These are phyloP conservation scores for Geotrupes spiniger DNA, from an alignment of 2,888 invertebrate genomes.

Conservation along the genomic window DNA sequence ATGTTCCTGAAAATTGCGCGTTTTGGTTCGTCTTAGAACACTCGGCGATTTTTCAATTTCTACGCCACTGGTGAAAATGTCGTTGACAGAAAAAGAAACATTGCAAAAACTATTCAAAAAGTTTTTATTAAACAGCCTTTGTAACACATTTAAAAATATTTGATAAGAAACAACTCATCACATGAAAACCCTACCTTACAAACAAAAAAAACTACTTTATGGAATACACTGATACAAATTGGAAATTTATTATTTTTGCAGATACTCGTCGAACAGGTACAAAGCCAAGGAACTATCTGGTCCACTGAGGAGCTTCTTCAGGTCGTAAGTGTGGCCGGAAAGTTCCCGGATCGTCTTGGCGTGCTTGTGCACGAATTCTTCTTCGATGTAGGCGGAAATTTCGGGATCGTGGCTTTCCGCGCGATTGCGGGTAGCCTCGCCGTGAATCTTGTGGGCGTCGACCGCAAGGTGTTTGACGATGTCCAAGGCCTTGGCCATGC, in stretches of 20 bases:
- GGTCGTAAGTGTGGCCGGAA: constrained; percentile 71
- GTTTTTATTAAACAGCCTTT: constrained; percentile 14
- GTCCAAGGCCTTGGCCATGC: constrained; percentile 73
- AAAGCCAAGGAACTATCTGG: constrained; percentile 64
- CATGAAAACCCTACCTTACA: constrained; percentile 6
- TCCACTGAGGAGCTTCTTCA: constrained; percentile 62
- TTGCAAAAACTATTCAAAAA: neutral
- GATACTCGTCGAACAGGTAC: constrained; percentile 73
- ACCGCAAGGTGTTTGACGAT: constrained; percentile 69
- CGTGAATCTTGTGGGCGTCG: constrained; percentile 67
- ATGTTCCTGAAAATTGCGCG: no score
- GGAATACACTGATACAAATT: constrained; percentile 1
- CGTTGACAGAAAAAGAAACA: neutral
- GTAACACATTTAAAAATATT: constrained; percentile 8
- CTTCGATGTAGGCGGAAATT: constrained; percentile 72
- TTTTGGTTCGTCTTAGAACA: no score
- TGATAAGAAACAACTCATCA: constrained; percentile 2
- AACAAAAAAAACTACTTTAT: constrained; percentile 9
- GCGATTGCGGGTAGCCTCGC: constrained; percentile 57
- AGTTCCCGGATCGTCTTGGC: constrained; percentile 65
- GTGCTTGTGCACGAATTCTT: constrained; percentile 71
- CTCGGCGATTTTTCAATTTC: no score
- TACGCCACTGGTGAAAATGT: no score
- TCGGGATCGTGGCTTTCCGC: constrained; percentile 64
- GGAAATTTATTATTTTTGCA: constrained; percentile 41